Percentiles rank a stretch among this genome's conserved stretches.
phyloP scores from a whole-genome alignment of 2,888 invertebrate genomes.

The Brenthis ino region DNA sequence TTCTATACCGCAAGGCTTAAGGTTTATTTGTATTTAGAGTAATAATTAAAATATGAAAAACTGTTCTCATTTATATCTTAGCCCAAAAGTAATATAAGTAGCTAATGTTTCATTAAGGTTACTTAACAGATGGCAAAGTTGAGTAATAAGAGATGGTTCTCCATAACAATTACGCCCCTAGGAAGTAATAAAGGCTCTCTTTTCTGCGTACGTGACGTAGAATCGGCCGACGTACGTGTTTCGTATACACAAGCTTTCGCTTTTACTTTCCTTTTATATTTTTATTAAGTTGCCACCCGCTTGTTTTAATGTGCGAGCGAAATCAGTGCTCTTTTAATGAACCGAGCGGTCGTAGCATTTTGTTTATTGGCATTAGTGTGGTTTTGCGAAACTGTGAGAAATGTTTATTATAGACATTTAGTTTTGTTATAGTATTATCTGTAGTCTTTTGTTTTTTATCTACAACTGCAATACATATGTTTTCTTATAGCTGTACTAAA shows the following conservation, averaged over 20 bases:
- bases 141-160: slow-evolving; percentile 70
- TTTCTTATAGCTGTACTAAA: no score
- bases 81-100: slow-evolving; percentile 27
- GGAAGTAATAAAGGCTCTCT: slow-evolving; percentile 78
- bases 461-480: no score
- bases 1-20: no score
- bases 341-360: not conserved
- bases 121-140: slow-evolving; percentile 61
- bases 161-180: slow-evolving; percentile 74
- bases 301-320: slow-evolving; percentile 33
- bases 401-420: no score
- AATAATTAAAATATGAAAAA: not conserved
- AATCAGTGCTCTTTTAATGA: slow-evolving; percentile 28
- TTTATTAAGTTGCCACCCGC: slow-evolving; percentile 38
- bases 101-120: slow-evolving; percentile 50
- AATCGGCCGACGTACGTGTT: slow-evolving; percentile 71
- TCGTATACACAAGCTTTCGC: slow-evolving; percentile 56
- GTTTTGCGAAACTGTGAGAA: not conserved
- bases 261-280: slow-evolving; percentile 55
- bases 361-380: slow-evolving; percentile 9
- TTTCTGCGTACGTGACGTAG: slow-evolving; percentile 71
- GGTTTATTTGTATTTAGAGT: not conserved
- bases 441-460: not conserved
- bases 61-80: slow-evolving; percentile 1
- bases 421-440: not conserved